phyloP scores from a whole-genome alignment of 2,113 vertebrate genomes.

The Oreochromis aureus region DNA sequence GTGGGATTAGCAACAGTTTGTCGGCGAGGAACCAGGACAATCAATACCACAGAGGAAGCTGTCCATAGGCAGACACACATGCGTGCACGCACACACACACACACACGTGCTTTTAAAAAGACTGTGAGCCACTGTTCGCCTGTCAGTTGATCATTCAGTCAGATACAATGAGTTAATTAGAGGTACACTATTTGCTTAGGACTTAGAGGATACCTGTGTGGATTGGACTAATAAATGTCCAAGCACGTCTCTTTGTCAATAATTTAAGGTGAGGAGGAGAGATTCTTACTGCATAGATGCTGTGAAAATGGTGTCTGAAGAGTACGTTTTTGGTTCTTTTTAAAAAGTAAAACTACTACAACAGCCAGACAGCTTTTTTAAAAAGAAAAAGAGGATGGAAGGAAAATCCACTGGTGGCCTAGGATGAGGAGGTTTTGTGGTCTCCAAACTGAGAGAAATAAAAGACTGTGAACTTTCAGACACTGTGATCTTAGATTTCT shows the following conservation, averaged over 20 bases:
- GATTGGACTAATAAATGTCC: conserved; percentile 37
- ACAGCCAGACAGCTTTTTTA: background rate
- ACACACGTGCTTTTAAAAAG: background rate
- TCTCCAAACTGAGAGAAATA: background rate
- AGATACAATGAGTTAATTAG: conserved; percentile 32
- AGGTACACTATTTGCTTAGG: conserved; percentile 9
- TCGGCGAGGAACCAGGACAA: conserved; percentile 3
- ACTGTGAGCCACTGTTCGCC: background rate
- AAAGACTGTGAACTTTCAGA: background rate
- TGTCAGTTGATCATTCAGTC: background rate
- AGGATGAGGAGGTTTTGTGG: background rate
- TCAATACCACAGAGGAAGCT: conserved; percentile 5
- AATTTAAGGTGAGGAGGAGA: background rate
- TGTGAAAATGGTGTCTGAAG: background rate
- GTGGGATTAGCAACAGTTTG: conserved; percentile 34
- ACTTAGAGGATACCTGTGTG: background rate
- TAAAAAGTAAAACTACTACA: background rate
- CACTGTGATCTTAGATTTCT: background rate
- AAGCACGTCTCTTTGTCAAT: conserved; percentile 31
- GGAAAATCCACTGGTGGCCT: background rate
- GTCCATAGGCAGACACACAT: background rate
- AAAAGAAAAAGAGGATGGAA: background rate
- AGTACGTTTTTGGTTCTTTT: background rate
- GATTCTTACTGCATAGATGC: background rate
- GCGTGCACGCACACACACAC: background rate